Base-by-base conservation (phyloP, 2,113 vertebrate species). In the Poecilia latipinna region DNA sequence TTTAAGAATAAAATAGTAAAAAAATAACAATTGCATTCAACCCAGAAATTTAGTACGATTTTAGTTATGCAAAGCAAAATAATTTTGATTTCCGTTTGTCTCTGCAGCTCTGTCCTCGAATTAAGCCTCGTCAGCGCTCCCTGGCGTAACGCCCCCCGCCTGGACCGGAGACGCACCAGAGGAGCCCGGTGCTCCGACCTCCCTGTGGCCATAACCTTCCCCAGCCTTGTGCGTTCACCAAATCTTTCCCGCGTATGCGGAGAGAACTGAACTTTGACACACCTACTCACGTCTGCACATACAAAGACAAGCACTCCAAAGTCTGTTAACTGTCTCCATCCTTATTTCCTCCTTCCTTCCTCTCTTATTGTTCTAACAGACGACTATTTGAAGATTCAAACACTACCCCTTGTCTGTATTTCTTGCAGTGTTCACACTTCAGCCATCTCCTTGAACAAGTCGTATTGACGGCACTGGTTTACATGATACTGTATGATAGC, bases 51-150 rank as follows among this genome's bases (percentile, higher is more conserved):
- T 57, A n/a, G 51, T 57, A 11, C n/a, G 51, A 57, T 7, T 22
- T 17, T 22, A 51, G 44, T 24, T 5, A 48, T 48, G 19, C 5
- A n/a, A n/a, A 57, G 10, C 22, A 57, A 57, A 57, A 11, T 8
- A n/a, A 57, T 6, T 57, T 19, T 10, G 51, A 57, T 70, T 11
- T 61, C 57, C 61, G n/a, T 63, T 63, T 73, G 51, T 64, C 24
- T 81, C 81, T 91, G 26, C 90, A 99, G 98, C 89, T 99, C 61
- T 99, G 96, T 77, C 97, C 97, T 39, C 95, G 97, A 91, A 99
- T 98, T 94, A 98, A 99, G 85, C 98, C 97, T 79, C 94, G 97
- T 39, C 97, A 99, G 91, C 94, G 97, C 85, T 97, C 97, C 42
- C 93, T 99, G 32, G 98, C 98, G 69, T 99, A 95, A 95, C 63